Base-by-base conservation (phyloP, 1,140 invertebrate species). In the Halotydeus destructor region DNA sequence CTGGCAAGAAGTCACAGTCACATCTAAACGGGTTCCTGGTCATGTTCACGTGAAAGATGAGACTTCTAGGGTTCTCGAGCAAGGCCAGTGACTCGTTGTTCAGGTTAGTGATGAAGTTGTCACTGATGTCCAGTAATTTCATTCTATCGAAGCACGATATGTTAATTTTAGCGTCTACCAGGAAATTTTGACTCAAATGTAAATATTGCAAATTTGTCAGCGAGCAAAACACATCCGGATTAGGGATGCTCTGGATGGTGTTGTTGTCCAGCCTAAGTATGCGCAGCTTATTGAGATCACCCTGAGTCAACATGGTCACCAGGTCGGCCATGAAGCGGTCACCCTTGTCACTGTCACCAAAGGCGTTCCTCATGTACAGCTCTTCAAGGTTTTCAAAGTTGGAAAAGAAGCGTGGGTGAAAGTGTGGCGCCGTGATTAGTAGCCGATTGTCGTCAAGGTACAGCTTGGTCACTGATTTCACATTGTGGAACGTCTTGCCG, bases 201-300 rank as follows among this genome's bases (percentile, higher is more conserved):
- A 81, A 54, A 49, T 79, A 70, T 35, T 69, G 58, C 5, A 81
- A 54, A 41, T 61, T 66, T 0, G 71, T 70, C 18, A 80, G 57
- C 45, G 73, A 69, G 49, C 77, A 80, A 52, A 80, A 80, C 2
- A 78, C 67, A 26, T 62, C 61, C 5, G 60, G 57, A 54, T 78
- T 72, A 41, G 63, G 63, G 47, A 78, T 75, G 38, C 64, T 61
- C 31, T 51, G 45, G 37, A 81, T 78, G 55, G 78, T 72, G 54
- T 81, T 81, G 53, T 78, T 74, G 54, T 80, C 77, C 40, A 81
- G 54, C 59, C 80, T 76, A 0, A 81, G 55, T 51, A 78, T 78
- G 43, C 68, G 66, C 42, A 81, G 55, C 39, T 68, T 67, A 2
- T 63, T 68, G 34, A 79, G 53, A 53, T 74, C 70, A 45, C 74